These are phyloP conservation scores for Pseudomyrmex pallidus DNA, from an alignment of 1,140 invertebrate species.

Conservation along the genomic window DNA sequence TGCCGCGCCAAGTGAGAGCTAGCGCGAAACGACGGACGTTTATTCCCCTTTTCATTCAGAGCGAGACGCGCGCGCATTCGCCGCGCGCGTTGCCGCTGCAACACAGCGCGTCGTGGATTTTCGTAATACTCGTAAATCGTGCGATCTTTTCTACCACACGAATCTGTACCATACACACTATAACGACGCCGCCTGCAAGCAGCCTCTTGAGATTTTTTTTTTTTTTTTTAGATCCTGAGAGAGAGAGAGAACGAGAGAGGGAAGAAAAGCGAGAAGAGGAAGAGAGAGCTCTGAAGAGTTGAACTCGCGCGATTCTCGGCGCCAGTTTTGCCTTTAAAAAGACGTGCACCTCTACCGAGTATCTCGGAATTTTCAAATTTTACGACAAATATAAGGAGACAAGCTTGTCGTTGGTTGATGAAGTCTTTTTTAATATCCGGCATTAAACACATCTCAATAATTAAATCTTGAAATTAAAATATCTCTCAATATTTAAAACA, in stretches of 20 bases:
- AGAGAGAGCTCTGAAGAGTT: constrained; percentile 20
- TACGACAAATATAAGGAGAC: neutral
- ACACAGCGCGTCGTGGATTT: constrained; percentile 32
- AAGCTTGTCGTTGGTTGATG: neutral
- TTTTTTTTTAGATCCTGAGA: constrained; percentile 20
- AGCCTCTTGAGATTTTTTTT: constrained; percentile 24
- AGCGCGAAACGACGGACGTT: constrained; percentile 53
- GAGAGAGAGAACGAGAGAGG: neutral
- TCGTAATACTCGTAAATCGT: constrained; percentile 59
- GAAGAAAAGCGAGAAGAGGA: neutral
- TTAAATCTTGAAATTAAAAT: neutral
- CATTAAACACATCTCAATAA: constrained; percentile 9
- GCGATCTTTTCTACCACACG: constrained; percentile 9
- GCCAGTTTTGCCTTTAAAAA: constrained; percentile 3
- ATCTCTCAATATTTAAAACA: neutral
- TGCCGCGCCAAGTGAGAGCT: constrained; percentile 27
- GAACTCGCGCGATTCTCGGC: neutral
- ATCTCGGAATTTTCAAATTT: neutral
- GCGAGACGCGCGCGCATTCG: neutral
- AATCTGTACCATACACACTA: neutral
- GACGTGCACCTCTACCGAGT: neutral
- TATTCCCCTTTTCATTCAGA: constrained; percentile 52
- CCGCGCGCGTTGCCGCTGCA: neutral
- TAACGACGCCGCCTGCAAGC: constrained; percentile 1
- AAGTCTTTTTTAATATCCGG: neutral